Evolutionary conservation across 2,888 invertebrate species (phyloP).

Genomic region (Therioaphis trifolii): DNA sequence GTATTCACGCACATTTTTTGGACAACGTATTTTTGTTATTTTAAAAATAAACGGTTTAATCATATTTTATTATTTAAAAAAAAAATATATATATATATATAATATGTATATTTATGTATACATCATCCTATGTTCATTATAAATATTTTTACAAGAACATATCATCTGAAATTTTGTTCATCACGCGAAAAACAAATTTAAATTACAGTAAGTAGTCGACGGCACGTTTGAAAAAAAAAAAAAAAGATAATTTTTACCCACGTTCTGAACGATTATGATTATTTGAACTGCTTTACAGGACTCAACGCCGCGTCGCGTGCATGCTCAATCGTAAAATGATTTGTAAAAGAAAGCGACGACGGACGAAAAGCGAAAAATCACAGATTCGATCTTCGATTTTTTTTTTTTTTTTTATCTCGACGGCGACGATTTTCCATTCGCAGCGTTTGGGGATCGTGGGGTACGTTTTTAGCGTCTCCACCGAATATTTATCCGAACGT

Average conservation of each 20-base stretch:
- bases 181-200: slow-evolving; percentile 17
- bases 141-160: slow-evolving; percentile 45
- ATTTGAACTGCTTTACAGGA: no score
- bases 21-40: slow-evolving; percentile 40
- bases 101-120: not conserved
- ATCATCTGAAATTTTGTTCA: not conserved
- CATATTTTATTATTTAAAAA: slow-evolving; percentile 32
- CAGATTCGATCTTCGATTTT: no score
- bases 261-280: not conserved
- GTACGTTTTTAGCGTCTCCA: no score
- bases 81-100: not conserved
- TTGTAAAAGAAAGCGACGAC: no score
- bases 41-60: slow-evolving; percentile 56
- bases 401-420: no score
- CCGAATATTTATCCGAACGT: no score
- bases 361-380: no score
- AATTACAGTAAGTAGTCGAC: not conserved
- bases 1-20: slow-evolving; percentile 25
- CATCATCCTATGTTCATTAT: slow-evolving; percentile 17
- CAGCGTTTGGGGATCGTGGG: no score
- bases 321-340: no score
- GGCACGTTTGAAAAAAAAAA: not conserved
- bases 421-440: no score
- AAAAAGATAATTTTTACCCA: not conserved
- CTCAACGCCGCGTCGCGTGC: no score